Evolutionary conservation across 2,113 vertebrate species (phyloP).

Genomic region (Hypocryptadius cinnamomeus): DNA sequence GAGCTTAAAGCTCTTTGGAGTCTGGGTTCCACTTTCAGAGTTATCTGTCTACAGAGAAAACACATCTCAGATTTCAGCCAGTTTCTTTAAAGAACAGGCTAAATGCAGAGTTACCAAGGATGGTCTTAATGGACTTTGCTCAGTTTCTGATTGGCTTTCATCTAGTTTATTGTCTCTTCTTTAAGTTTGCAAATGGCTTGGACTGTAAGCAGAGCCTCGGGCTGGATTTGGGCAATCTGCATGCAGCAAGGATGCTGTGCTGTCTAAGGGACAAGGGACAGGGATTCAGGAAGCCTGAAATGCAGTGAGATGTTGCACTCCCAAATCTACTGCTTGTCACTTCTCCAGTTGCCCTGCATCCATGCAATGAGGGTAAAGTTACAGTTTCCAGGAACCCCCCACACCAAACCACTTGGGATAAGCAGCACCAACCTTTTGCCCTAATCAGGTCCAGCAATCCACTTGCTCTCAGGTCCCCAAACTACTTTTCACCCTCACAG

Average conservation of each 20-base stretch:
- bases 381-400: neutral
- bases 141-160: neutral
- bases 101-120: neutral
- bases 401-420: fast-evolving
- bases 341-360: neutral
- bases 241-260: neutral
- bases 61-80: neutral
- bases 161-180: neutral
- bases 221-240: neutral
- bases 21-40: neutral
- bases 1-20: conserved; percentile 36
- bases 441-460: neutral
- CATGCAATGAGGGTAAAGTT: neutral
- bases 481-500: fast-evolving
- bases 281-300: neutral
- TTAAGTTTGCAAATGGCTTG: neutral
- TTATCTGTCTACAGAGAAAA: neutral
- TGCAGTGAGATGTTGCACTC: neutral
- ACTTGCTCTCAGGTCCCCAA: neutral
- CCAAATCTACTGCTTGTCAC: neutral
- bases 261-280: neutral
- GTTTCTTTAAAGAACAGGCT: neutral
- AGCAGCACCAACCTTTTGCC: neutral
- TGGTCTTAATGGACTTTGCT: neutral
- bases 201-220: neutral